Base-by-base conservation (phyloP, 2,113 vertebrate species). In the Phyllostomus discolor region DNA sequence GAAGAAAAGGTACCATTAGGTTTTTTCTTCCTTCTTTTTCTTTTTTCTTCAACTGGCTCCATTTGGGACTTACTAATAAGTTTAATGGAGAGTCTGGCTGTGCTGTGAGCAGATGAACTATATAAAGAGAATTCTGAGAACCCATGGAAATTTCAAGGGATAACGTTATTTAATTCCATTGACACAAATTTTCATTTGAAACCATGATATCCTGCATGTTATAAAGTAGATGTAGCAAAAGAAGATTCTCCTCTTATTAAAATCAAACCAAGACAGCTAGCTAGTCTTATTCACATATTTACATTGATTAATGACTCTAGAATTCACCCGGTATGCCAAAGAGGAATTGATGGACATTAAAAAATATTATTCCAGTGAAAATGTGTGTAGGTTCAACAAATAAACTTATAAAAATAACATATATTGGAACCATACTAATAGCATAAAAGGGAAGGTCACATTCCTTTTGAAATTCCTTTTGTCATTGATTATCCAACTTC, bases 31-130 rank as follows among this genome's bases (percentile, higher is more conserved):
- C 17, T 72, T 72, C 35, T 28, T 38, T 17, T 38, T 2, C 12
- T 64, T 66, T 48, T 75, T 67, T 67, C 52, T 80, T 80, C 11
- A 59, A 24, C 33, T 91, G 38, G 46, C 43, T 81, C 54, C 52
- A 86, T 73, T 75, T 91, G 79, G 57, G 69, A 91, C 38, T 86
- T 81, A 33, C 38, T 84, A 76, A 93, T 85, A 92, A 85, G 26
- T 38, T 76, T 90, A 79, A 70, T 31, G 54, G 76, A 87, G 69
- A 97, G 19, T 19, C 70, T 90, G 70, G 33, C 67, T 91, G 89
- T 33, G 12, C 17, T 62, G 84, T 84, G 52, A 94, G 24, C 41
- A 57, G 67, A 83, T 41, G 31, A 91, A 75, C 41, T 15, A 88
- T n/a, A 14, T 19, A 24, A 92, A 86, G 75, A 81, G 41, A 28